Conservation (phyloP, 2,888 invertebrate species). For the Gerris lacustris region DNA sequence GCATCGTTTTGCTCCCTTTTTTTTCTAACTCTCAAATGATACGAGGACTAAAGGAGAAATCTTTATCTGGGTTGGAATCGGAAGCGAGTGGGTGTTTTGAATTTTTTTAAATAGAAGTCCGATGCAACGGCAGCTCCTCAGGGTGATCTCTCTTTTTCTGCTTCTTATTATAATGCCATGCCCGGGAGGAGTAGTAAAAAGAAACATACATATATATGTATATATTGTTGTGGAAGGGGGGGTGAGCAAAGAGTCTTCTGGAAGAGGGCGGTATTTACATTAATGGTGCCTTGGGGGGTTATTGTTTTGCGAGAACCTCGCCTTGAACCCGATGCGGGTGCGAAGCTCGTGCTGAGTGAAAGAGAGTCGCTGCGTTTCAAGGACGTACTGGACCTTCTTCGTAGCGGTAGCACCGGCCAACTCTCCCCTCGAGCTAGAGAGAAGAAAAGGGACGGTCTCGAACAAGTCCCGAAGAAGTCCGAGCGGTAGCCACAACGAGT, state of each 20-base stretch:
- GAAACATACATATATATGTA: neutral
- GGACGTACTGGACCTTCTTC: neutral
- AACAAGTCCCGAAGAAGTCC: neutral
- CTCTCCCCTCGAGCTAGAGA: neutral
- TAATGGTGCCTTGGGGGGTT: neutral
- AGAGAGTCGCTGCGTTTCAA: neutral
- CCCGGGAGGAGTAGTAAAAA: neutral
- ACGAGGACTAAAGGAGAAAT: neutral
- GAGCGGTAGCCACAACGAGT: neutral
- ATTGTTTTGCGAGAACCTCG: neutral
- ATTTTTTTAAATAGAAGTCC: neutral
- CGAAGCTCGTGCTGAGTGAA: neutral
- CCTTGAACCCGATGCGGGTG: conserved; percentile 1
- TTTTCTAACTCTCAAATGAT: neutral
- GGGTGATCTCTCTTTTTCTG: neutral
- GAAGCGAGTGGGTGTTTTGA: neutral
- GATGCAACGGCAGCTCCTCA: neutral
- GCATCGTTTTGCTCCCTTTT: neutral
- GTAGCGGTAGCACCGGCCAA: neutral
- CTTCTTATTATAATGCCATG: neutral
- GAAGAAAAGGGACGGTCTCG: neutral
- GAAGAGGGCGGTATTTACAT: neutral
- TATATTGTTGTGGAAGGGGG: no score
- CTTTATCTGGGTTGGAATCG: neutral
- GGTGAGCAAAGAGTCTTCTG: no score